Conservation (phyloP, 2,113 vertebrate genomes). For the Hydrochoerus hydrochaeris region DNA sequence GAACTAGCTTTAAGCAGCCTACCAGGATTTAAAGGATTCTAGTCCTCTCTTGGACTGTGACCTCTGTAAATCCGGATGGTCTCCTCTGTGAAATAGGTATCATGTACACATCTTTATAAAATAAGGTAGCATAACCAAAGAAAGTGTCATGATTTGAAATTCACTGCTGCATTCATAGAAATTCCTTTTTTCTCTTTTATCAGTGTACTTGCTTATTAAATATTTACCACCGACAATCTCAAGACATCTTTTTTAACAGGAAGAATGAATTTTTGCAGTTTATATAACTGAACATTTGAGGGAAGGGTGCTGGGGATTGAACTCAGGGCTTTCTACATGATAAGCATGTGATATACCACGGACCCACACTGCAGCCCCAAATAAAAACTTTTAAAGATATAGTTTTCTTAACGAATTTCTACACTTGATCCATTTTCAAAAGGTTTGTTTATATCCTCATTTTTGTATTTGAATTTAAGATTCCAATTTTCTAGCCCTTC, state of each 20-base stretch:
- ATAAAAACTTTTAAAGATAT: constrained; percentile 64
- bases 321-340: neutral
- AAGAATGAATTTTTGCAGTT: constrained; percentile 55
- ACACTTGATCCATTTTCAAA: constrained; percentile 71
- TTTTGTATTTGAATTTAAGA: constrained; percentile 82
- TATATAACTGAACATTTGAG: constrained; percentile 74
- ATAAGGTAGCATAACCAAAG: neutral
- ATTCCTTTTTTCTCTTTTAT: neutral
- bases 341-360: neutral
- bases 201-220: neutral
- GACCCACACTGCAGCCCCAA: neutral
- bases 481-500: constrained; percentile 76
- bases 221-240: constrained; percentile 53
- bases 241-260: constrained; percentile 1
- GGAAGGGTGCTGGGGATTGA: neutral
- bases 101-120: neutral
- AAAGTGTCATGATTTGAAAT: constrained; percentile 47
- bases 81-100: constrained; percentile 28
- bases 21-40: neutral
- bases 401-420: constrained; percentile 55
- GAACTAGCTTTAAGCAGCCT: neutral
- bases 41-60: neutral
- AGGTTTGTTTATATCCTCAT: constrained; percentile 75
- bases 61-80: neutral
- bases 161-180: neutral